These are phyloP conservation scores for Montipora capitata DNA, from an alignment of 92 coral and sea anemone species.

Conservation along the genomic window DNA sequence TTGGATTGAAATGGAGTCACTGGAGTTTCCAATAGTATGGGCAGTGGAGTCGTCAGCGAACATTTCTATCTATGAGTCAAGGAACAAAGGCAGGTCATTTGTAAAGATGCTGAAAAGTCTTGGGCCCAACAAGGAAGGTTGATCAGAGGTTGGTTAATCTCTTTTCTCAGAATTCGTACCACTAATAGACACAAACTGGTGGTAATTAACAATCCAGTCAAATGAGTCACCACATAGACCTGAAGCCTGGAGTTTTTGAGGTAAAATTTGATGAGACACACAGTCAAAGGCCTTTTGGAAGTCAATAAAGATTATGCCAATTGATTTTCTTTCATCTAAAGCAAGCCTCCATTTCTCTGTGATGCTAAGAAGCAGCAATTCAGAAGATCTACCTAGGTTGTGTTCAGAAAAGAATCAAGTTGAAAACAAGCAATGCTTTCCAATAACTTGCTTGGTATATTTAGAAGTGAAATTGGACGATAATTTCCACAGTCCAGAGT, in stretches of 20 bases:
- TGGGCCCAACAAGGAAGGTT: slow-evolving; percentile 47
- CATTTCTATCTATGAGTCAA: slow-evolving; percentile 35
- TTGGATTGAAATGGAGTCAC: slow-evolving; percentile 26
- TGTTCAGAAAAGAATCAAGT: slow-evolving; percentile 24
- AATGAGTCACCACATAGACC: slow-evolving; percentile 37
- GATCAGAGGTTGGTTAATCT: slow-evolving; percentile 9
- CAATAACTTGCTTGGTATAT: slow-evolving; percentile 38
- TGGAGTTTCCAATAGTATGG: slow-evolving; percentile 22
- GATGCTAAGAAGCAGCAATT: neutral
- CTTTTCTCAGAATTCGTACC: slow-evolving; percentile 20
- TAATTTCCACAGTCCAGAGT: slow-evolving; percentile 14
- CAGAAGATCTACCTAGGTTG: slow-evolving; percentile 28
- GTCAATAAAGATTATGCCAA: slow-evolving; percentile 29
- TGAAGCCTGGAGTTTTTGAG: slow-evolving; percentile 53
- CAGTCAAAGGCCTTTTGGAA: slow-evolving; percentile 58
- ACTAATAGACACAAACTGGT: slow-evolving; percentile 14
- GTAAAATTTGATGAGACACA: slow-evolving; percentile 25
- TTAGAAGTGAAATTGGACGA: slow-evolving; percentile 16
- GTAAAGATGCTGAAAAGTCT: slow-evolving; percentile 40
- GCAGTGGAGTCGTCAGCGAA: slow-evolving; percentile 46
- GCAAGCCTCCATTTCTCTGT: slow-evolving; percentile 20
- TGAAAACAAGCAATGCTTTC: slow-evolving; percentile 46
- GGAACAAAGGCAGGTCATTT: slow-evolving; percentile 36
- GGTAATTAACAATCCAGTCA: slow-evolving; percentile 29
- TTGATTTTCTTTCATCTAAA: neutral